phyloP scores from a whole-genome alignment of 2,113 vertebrate species.

The Artemisiospiza belli region DNA sequence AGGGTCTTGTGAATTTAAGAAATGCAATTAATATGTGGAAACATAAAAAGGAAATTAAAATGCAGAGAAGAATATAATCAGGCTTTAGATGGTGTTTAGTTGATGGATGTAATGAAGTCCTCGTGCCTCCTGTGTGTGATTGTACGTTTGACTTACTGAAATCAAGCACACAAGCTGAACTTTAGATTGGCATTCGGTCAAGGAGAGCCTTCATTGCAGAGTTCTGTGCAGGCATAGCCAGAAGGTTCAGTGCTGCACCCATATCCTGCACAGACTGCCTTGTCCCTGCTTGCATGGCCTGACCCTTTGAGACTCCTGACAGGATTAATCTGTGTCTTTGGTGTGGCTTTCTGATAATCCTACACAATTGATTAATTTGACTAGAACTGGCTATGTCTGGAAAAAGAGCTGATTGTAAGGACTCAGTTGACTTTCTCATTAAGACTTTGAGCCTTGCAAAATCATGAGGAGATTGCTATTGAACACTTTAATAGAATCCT shows the following conservation, averaged over 20 bases:
- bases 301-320: background rate
- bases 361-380: constrained; percentile 10
- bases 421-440: constrained; percentile 28
- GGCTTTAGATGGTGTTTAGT: background rate
- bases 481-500: constrained; percentile 1
- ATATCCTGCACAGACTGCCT: background rate
- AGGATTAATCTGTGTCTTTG: background rate
- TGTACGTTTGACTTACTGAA: background rate
- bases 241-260: background rate
- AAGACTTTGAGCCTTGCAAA: constrained; percentile 17
- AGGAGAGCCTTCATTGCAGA: background rate
- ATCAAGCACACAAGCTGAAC: background rate
- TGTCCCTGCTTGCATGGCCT: background rate
- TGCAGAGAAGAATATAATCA: background rate
- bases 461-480: constrained; percentile 21
- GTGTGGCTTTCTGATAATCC: constrained; percentile 22
- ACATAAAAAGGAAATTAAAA: background rate
- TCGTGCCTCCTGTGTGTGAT: background rate
- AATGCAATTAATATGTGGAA: background rate
- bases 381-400: background rate
- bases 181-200: background rate
- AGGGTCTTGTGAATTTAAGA: background rate
- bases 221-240: background rate
- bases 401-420: background rate
- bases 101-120: background rate